Conservation (phyloP, 2,797 vertebrate genomes). For the Crenuchus spilurus region DNA sequence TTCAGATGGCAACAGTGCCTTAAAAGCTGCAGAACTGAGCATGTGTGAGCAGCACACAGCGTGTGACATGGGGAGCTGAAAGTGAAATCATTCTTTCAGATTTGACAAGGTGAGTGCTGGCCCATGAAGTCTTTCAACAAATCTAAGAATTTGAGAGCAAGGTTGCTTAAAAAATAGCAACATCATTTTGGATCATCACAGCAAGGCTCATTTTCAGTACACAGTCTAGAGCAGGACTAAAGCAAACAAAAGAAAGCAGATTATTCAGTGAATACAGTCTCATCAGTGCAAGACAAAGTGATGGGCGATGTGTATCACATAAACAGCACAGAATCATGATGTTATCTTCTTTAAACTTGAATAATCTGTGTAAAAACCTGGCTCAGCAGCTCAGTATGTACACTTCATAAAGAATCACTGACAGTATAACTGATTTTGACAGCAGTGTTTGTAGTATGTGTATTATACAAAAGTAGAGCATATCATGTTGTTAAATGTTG, state of each 20-base stretch:
- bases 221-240: background rate
- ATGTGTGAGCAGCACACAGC: background rate
- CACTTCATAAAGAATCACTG: background rate
- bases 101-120: constrained; percentile 24
- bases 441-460: background rate
- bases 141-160: background rate
- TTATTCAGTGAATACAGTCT: background rate
- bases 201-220: too few species aligned
- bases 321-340: background rate
- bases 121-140: constrained; percentile 8
- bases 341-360: background rate
- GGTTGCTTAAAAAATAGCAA: background rate
- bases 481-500: too few species aligned
- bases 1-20: constrained; percentile 2
- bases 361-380: background rate
- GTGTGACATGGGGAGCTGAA: constrained; percentile 4
- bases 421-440: too few species aligned
- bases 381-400: background rate
- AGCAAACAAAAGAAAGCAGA: background rate
- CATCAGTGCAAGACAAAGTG: background rate
- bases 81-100: constrained; percentile 11
- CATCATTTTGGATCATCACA: background rate
- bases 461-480: background rate
- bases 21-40: constrained; percentile 5
- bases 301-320: background rate